Evolutionary conservation across 2,888 invertebrate species (phyloP), one percentile per base, ranked within the genome.

Genomic region (Macaria notata): DNA sequence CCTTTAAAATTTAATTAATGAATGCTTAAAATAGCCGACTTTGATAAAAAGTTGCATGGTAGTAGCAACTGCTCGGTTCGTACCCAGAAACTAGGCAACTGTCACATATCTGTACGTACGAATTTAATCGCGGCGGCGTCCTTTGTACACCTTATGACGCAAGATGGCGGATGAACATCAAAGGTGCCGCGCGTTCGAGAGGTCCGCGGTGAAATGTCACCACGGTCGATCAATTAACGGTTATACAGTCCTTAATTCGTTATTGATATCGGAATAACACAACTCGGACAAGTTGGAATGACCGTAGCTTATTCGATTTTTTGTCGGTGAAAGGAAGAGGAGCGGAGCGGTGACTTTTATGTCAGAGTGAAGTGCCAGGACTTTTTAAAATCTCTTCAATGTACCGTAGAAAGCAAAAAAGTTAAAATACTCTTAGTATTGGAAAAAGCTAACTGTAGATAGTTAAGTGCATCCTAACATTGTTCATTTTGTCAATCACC

Each of bases 71-170:
- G 74, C 78, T 19, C 76, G 72, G 74, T 75, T 69, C 61, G 70
- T 75, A 73, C 67, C 67, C 73, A 73, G 76, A 78, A 75, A 75
- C 81, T 84, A 88, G 87, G 84, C 84, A 83, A 86, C 79, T 87
- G 86, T 86, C 83, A 80, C 88, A 91, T 91, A 83, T 76, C 83
- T 82, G 66, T 78, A 75, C 88, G 90, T 90, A 88, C 83, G 84
- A 87, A 87, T 88, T 84, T 87, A 91, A 90, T 86, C 82, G 83
- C 71, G 76, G 72, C 89, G 89, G 90, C 69, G 44, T 72, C 77
- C 83, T 88, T 89, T 87, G 84, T 78, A 72, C 65, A 52, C 59
- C 69, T 64, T 69, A 71, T 65, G 66, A 68, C 63, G 56, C 72
- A 82, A 81, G 76, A 83, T 79, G 84, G 81, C 83, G 75, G 76